phyloP scores from a whole-genome alignment of 2,888 invertebrate genomes.

The Stenoptilia bipunctidactyla region DNA sequence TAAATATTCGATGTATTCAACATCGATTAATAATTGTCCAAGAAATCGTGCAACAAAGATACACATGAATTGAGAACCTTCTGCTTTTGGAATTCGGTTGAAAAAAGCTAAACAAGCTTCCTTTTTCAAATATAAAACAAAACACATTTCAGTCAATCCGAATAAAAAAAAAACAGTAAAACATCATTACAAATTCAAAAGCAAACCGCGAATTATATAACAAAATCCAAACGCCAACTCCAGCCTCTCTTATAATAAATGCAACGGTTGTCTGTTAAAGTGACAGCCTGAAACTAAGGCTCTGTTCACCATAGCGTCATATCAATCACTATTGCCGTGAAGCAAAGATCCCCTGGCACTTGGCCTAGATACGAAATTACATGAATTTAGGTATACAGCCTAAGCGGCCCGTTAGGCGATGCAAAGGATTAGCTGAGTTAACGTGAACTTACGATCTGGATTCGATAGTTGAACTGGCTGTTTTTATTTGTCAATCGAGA shows the following conservation, averaged over 20 bases:
- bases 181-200: too few species aligned
- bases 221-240: too few species aligned
- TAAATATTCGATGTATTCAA: too few species aligned
- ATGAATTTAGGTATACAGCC: slow-evolving; percentile 66
- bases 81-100: too few species aligned
- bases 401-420: slow-evolving; percentile 49
- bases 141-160: too few species aligned
- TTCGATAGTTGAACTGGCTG: slow-evolving; percentile 20
- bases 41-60: too few species aligned
- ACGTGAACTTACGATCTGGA: slow-evolving; percentile 56
- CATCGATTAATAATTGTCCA: too few species aligned
- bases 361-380: slow-evolving; percentile 67
- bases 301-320: slow-evolving; percentile 49
- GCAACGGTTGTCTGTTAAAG: slow-evolving; percentile 37
- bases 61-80: too few species aligned
- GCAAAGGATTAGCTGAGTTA: slow-evolving; percentile 51
- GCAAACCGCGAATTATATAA: too few species aligned
- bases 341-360: slow-evolving; percentile 65
- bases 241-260: slow-evolving; percentile 45
- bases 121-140: too few species aligned
- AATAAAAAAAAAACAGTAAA: too few species aligned
- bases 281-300: slow-evolving; percentile 37
- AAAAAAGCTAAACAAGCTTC: too few species aligned
- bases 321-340: slow-evolving; percentile 65
- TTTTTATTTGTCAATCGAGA: background rate